A percentile compares a stretch with the other conserved stretches of the same genome.
Evolutionary conservation across 2,113 vertebrate species (phyloP).

Genomic region (Sclerurus mexicanus): DNA sequence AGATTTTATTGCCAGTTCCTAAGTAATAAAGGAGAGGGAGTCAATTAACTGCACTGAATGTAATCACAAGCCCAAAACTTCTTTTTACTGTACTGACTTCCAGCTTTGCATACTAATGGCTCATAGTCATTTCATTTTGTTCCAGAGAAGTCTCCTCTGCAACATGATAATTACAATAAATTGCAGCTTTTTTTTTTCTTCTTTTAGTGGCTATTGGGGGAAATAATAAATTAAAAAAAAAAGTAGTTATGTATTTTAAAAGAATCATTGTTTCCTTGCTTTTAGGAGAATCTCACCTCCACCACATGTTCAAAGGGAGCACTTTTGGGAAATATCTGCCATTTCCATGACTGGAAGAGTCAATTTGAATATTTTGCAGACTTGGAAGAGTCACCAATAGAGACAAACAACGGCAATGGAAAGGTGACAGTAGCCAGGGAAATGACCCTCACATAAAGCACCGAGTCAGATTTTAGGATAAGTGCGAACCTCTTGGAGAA

Average conservation of each 20-base stretch:
- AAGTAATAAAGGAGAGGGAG: conserved; percentile 2
- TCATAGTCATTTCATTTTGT: background rate
- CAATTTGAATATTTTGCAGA: background rate
- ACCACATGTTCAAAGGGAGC: background rate
- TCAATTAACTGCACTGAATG: conserved; percentile 1
- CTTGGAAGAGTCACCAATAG: background rate
- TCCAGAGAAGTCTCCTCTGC: background rate
- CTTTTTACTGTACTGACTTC: conserved; percentile 11
- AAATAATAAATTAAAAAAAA: background rate
- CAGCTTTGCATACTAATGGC: background rate
- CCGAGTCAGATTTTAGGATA: background rate
- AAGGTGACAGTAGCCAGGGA: background rate
- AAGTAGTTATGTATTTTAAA: background rate
- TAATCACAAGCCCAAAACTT: background rate
- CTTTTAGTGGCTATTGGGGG: background rate
- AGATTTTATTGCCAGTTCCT: background rate
- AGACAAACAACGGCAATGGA: background rate
- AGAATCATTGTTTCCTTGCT: background rate
- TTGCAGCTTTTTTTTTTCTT: background rate
- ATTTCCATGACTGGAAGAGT: background rate
- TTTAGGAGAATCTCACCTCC: background rate
- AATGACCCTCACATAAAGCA: background rate
- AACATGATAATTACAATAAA: background rate
- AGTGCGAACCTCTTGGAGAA: background rate
- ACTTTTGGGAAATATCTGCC: background rate